Conservation (phyloP, 2,888 invertebrate species). For the Harmothoe impar region DNA sequence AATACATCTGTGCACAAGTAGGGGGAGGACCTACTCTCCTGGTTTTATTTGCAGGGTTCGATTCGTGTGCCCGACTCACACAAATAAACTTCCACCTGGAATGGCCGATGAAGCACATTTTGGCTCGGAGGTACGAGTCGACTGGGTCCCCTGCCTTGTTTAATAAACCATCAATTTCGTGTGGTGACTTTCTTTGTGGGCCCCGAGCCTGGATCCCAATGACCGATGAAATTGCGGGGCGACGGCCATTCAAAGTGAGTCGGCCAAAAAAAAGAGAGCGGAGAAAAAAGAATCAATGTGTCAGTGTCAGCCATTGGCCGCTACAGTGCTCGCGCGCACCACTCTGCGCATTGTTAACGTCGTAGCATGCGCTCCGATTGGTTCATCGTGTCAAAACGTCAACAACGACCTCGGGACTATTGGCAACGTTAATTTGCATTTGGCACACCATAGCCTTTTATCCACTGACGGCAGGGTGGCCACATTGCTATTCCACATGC, state of each 20-base stretch:
- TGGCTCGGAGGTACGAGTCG: background rate
- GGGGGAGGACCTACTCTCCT: too few species aligned
- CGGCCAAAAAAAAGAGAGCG: background rate
- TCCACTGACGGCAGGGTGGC: background rate
- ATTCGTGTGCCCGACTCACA: too few species aligned
- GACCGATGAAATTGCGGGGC: slow-evolving; percentile 26
- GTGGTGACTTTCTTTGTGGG: slow-evolving; percentile 36
- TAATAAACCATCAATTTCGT: slow-evolving; percentile 35
- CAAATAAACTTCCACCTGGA: too few species aligned
- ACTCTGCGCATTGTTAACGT: slow-evolving; percentile 1
- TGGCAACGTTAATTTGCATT: slow-evolving; percentile 7
- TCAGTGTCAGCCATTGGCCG: background rate
- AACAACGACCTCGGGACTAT: background rate
- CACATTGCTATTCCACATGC: background rate
- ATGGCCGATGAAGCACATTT: background rate
- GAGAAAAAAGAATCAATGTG: background rate
- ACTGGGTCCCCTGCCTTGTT: slow-evolving; percentile 15
- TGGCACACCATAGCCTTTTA: slow-evolving; percentile 39
- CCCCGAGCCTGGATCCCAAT: background rate
- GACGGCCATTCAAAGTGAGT: slow-evolving; percentile 36
- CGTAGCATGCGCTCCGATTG: background rate
- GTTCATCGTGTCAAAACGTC: slow-evolving; percentile 39
- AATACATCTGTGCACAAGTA: too few species aligned
- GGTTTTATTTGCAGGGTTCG: too few species aligned
- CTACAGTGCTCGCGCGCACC: slow-evolving; percentile 14